Base-by-base conservation (phyloP, 92 coral and sea anemone species). In the Galaxea fascicularis region DNA sequence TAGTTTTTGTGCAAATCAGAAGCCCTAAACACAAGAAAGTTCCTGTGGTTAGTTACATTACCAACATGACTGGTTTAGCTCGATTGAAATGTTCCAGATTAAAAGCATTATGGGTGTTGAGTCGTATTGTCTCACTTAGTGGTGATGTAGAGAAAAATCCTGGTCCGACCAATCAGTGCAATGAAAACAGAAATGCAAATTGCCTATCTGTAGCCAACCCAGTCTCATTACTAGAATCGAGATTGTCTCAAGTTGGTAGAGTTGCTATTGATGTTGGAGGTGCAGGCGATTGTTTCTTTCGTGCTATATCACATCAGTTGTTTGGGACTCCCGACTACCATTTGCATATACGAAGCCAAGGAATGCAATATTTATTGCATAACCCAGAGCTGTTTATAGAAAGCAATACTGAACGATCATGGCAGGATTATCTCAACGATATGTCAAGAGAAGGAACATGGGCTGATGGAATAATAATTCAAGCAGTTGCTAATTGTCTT, bases 401-500 rank as follows among this genome's bases (percentile, higher is more conserved):
- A 64, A 85, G 89, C 78, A 85, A 76, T 56, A 64, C 57, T 85
- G 89, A 85, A 65, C 76, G 44, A 1, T 77, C 89, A 17, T 85
- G 89, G 89, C 89, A 85, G 49, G 26, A 20, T 30, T 85, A 85
- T 77, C 68, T 85, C 21, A 35, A 27, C 51, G 47, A 85, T 77
- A 80, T 80, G 85, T 8, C 60, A 44, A 25, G 56, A 25, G 45
- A 87, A 72, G 90, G 90, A 59, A 87, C 90, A 79, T 87, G 90
- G 86, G 90, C 90, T 71, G 86, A 87, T 87, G 74, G 24, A 25
- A 87, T 80, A 17, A 62, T 87, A 71, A 80, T 80, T 73, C 90
- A 87, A 80, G 86, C 90, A 45, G 87, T 87, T 68, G 90, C 90
- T 39, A 87, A 87, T 78, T 35, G 58, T 80, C 76, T 87, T 29